A percentile compares a stretch with the other conserved stretches of the same genome.
These are phyloP conservation scores for Nasua narica DNA, from an alignment of 2,797 vertebrate species.

Conservation along the genomic window DNA sequence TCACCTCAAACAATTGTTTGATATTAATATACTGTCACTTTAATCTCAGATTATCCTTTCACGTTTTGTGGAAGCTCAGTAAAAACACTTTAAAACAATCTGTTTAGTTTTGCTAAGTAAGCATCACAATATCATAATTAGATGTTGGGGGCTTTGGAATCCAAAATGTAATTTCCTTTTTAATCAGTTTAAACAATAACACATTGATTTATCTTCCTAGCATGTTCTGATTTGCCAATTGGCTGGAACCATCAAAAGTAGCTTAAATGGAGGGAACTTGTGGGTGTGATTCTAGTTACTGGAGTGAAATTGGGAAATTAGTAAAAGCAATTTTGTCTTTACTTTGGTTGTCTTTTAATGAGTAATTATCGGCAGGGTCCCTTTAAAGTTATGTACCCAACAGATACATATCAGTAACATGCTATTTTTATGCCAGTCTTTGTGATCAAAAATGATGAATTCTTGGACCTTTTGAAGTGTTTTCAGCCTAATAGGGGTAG, in stretches of 20 bases:
- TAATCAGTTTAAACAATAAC: neutral
- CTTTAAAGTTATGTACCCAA: neutral
- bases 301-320: neutral
- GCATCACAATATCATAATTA: neutral
- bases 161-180: neutral
- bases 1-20: neutral
- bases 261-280: neutral
- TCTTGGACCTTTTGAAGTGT: neutral
- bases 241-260: neutral
- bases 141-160: neutral
- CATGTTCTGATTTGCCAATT: neutral
- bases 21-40: neutral
- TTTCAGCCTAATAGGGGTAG: neutral
- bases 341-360: neutral
- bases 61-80: neutral
- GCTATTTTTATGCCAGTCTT: neutral
- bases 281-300: neutral
- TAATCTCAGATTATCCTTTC: neutral
- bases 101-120: slow-evolving; percentile 17
- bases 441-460: neutral
- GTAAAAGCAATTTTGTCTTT: neutral
- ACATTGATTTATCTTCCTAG: neutral
- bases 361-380: neutral
- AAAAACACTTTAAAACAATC: neutral
- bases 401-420: neutral